Evolutionary conservation across 2,797 vertebrate species (phyloP), one percentile per base, ranked within the genome.

Genomic region (Karalla daura): DNA sequence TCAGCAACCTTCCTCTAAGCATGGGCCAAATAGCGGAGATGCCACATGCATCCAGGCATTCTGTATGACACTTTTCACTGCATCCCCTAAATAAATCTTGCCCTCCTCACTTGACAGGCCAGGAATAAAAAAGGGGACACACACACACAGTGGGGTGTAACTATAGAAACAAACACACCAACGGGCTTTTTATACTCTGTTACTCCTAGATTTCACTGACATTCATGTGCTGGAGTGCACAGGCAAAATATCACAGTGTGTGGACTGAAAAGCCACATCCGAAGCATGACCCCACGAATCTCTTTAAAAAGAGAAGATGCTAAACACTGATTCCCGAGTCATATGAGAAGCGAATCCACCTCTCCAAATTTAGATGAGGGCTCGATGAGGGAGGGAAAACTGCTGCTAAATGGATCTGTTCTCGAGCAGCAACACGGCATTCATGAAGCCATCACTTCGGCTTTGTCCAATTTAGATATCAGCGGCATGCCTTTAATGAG

Each of bases 71-170:
- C 84, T 82, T 92, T 93, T 93, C 84, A 89, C 86, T 86, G 69
- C 89, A 90, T 90, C 90, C 86, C 88, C 83, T 84, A 94, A 94
- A 94, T 94, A 93, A 91, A 91, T 81, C 78, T 85, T 78, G 62
- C 62, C 79, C 83, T 88, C 76, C 83, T 85, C 84, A 78, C 86
- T 86, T 70, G 78, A 83, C 77, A 59, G 37, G 64, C 75, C 74
- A 79, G 67, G 83, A 88, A 87, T 90, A 86, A 89, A 89, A 75
- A 80, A 58, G 70, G 76, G 63, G n/a, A n/a, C n/a, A n/a, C n/a
- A 70, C 70, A 63, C 67, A 63, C 64, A 80, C 76, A 53, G 20
- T 18, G 50, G 36, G 46, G 47, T 76, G 86, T 88, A 88, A 87
- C 87, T 91, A 89, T 87, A 91, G 88, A 83, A 86, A 87, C 83